Evolutionary conservation across 2,888 invertebrate genomes (phyloP).

Genomic region (Exephanes ischioxanthus): DNA sequence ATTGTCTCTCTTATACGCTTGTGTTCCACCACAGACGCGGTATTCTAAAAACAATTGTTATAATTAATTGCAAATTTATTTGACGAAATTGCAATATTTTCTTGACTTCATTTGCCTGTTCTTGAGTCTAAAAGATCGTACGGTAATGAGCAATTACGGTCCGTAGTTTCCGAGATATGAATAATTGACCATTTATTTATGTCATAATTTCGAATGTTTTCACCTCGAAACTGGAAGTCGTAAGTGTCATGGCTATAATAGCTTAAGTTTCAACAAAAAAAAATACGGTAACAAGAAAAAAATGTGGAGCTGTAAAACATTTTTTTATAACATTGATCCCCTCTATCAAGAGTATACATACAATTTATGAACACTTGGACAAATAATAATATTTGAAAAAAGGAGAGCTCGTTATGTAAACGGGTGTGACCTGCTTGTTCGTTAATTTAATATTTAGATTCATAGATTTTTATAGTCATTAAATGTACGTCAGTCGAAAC

Average conservation of each 20-base stretch:
- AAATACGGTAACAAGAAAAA: neutral
- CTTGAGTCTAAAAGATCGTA: neutral
- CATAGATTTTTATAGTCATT: conserved; percentile 30
- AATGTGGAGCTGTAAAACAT: neutral
- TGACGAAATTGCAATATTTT: neutral
- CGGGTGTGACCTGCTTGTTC: conserved; percentile 5
- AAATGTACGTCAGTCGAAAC: conserved; percentile 23
- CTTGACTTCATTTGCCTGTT: neutral
- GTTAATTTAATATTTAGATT: conserved; percentile 11
- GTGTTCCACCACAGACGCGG: too few species aligned
- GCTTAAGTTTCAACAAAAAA: neutral
- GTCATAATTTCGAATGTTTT: neutral
- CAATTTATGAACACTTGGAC: neutral
- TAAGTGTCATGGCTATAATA: neutral
- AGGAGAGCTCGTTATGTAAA: neutral
- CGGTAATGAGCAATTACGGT: neutral
- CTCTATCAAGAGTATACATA: neutral
- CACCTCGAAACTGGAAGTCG: neutral
- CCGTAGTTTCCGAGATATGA: neutral
- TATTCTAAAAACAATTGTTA: too few species aligned
- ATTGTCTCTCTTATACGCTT: neutral
- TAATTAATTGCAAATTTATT: neutral
- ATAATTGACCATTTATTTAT: neutral
- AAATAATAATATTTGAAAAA: neutral
- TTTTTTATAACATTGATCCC: neutral